A percentile compares a stretch with the other conserved stretches of the same genome.
phyloP scores from a whole-genome alignment of 2,888 invertebrate genomes.

The Stramonita haemastoma region DNA sequence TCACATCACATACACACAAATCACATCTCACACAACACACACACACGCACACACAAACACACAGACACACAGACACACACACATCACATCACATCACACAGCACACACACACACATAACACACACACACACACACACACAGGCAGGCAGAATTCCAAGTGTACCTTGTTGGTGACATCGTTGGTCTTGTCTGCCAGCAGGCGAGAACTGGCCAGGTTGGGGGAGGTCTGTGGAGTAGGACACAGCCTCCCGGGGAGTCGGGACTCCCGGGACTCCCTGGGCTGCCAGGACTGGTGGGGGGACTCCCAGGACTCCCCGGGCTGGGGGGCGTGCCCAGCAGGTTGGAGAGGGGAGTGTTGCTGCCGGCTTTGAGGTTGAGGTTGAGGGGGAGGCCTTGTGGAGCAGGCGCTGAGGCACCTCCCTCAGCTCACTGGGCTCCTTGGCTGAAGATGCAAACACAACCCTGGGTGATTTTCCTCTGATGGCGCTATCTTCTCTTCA shows the following conservation, averaged over 20 bases:
- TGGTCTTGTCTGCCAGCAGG: conserved; percentile 31
- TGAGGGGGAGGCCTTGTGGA: conserved; percentile 59
- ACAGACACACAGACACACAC: too few species aligned
- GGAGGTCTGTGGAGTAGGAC: conserved; percentile 50
- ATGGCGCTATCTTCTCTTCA: too few species aligned
- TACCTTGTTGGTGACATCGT: conserved; percentile 40
- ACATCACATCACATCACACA: not conserved
- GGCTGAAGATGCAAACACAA: conserved; percentile 52
- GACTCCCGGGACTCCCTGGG: conserved; percentile 60
- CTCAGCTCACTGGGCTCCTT: conserved; percentile 67
- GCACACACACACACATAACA: not conserved
- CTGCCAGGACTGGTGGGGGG: conserved; percentile 54
- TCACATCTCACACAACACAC: too few species aligned
- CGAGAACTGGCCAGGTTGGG: conserved; percentile 47
- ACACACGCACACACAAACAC: too few species aligned
- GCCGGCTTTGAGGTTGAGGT: conserved; percentile 62
- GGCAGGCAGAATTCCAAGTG: not conserved
- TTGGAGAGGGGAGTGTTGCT: conserved; percentile 63
- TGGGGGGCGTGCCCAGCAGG: conserved; percentile 63
- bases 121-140: not conserved
- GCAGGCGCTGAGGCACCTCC: conserved; percentile 65
- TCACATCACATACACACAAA: too few species aligned
- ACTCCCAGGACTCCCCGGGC: conserved; percentile 65
- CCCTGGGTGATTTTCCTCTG: not conserved
- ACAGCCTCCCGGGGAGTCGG: conserved; percentile 46